phyloP scores from a whole-genome alignment of 1,140 invertebrate genomes.

The Trachymyrmex cornetzi region DNA sequence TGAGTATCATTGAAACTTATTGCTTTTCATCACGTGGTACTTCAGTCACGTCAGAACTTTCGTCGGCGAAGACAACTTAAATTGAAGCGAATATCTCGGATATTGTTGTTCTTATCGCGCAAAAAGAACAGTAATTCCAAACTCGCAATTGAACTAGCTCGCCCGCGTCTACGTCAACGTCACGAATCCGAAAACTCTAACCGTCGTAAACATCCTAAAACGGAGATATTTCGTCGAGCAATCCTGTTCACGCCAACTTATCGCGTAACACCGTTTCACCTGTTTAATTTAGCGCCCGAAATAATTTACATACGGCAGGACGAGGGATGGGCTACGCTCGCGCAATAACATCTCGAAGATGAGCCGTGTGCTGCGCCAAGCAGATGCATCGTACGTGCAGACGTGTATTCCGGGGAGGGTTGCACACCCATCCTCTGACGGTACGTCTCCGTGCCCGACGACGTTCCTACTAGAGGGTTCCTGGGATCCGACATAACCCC shows the following conservation, averaged over 20 bases:
- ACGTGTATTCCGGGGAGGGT: slow-evolving; percentile 40
- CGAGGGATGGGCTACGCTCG: slow-evolving; percentile 57
- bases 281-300: slow-evolving; percentile 84
- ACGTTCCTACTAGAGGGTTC: slow-evolving; percentile 54
- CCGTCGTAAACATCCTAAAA: slow-evolving; percentile 28
- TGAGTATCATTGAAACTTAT: not conserved
- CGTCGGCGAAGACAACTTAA: not conserved
- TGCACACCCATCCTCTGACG: slow-evolving; percentile 17
- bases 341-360: slow-evolving; percentile 84
- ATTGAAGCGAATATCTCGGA: slow-evolving; percentile 7
- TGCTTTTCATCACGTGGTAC: not conserved
- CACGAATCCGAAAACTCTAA: not conserved
- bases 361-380: slow-evolving; percentile 76
- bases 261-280: slow-evolving; percentile 69
- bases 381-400: slow-evolving; percentile 69
- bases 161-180: slow-evolving; percentile 1
- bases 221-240: slow-evolving; percentile 23
- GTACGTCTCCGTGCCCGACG: slow-evolving; percentile 52
- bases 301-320: slow-evolving; percentile 82
- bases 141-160: not conserved
- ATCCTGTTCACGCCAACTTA: slow-evolving; percentile 39
- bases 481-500: slow-evolving; percentile 71
- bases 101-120: not conserved
- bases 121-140: slow-evolving; percentile 10
- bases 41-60: not conserved